These are phyloP conservation scores for Myocastor coypus DNA, from an alignment of 2,113 vertebrate species.

Conservation along the genomic window DNA sequence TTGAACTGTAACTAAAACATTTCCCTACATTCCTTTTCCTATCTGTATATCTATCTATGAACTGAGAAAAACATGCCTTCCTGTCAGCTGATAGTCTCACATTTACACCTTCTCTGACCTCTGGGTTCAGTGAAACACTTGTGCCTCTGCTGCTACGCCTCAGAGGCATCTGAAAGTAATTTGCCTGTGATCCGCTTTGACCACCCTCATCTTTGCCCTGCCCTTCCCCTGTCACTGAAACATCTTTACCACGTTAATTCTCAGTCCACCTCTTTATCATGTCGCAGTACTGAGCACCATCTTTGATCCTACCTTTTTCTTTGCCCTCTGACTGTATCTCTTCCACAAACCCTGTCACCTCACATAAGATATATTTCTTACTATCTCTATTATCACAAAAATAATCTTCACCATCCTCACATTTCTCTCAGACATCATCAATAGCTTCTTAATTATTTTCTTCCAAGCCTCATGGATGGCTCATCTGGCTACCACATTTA, in stretches of 20 bases:
- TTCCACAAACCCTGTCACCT: background rate
- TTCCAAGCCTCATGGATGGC: background rate
- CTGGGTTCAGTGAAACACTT: background rate
- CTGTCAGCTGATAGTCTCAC: background rate
- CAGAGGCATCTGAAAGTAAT: background rate
- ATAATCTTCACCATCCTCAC: background rate
- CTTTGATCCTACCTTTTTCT: background rate
- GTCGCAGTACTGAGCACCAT: background rate
- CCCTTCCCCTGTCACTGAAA: rapidly evolving
- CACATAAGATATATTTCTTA: background rate
- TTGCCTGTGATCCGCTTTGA: background rate
- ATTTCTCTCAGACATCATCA: background rate
- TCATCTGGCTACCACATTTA: background rate
- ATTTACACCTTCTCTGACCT: background rate
- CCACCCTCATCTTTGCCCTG: background rate
- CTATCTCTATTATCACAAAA: background rate
- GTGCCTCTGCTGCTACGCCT: background rate
- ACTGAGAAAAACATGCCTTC: background rate
- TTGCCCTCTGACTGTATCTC: background rate
- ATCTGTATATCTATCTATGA: background rate
- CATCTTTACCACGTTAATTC: background rate
- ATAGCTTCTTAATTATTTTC: background rate
- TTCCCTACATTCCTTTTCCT: background rate
- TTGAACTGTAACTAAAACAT: background rate
- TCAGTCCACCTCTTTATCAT: background rate